phyloP scores from a whole-genome alignment of 1,140 invertebrate species.

The Aphidius ervi region DNA sequence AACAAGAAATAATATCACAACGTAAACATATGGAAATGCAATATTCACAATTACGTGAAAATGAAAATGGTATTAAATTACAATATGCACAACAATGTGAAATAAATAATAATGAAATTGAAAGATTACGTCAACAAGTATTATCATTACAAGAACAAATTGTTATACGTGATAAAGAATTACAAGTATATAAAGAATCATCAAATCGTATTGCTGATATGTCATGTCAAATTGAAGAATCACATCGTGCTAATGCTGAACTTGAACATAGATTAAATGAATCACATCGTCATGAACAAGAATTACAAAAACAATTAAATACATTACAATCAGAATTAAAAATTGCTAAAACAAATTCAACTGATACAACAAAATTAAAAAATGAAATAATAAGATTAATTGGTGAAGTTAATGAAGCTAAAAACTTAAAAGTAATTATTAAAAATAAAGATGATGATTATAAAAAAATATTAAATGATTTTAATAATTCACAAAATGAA shows the following conservation, averaged over 20 bases:
- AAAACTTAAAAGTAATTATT: conserved; percentile 30
- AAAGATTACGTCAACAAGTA: conserved; percentile 47
- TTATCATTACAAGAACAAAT: conserved; percentile 50
- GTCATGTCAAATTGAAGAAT: conserved; percentile 59
- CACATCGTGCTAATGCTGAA: conserved; percentile 51
- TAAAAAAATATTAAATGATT: conserved; percentile 27
- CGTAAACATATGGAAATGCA: conserved; percentile 56
- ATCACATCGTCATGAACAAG: conserved; percentile 45
- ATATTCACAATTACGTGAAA: conserved; percentile 49
- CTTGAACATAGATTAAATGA: conserved; percentile 55
- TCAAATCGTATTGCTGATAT: conserved; percentile 50
- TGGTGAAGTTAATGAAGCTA: conserved; percentile 37
- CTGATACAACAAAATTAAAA: conserved; percentile 34
- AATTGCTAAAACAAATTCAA: conserved; percentile 35
- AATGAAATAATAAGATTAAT: conserved; percentile 36
- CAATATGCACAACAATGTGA: conserved; percentile 54
- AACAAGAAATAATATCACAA: conserved; percentile 52
- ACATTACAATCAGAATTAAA: conserved; percentile 42
- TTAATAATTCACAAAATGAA: conserved; percentile 34
- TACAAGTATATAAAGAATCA: conserved; percentile 44
- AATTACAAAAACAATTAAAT: conserved; percentile 45
- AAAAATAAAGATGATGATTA: conserved; percentile 36
- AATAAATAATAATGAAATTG: conserved; percentile 45
- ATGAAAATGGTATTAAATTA: conserved; percentile 51
- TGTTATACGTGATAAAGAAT: conserved; percentile 42